Conservation (phyloP, 2,797 vertebrate genomes). For the Sebastes dallii region DNA sequence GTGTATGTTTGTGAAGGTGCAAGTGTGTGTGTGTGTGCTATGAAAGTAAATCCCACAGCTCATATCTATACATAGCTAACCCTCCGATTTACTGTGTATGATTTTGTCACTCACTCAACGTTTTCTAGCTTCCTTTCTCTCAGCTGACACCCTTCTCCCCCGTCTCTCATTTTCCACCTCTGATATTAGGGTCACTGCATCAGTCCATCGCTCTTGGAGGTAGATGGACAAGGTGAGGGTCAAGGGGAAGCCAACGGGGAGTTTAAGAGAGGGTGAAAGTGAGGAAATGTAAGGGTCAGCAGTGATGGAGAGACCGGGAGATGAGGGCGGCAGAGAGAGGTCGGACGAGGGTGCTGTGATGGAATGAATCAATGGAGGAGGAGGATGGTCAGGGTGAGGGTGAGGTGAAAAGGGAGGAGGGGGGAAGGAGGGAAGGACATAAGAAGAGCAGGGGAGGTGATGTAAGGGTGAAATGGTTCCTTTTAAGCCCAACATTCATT, state of each 20-base stretch:
- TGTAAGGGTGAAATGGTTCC: background rate
- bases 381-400: background rate
- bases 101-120: conserved; percentile 47
- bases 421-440: background rate
- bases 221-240: conserved; percentile 32
- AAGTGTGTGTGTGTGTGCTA: background rate
- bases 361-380: conserved; percentile 20
- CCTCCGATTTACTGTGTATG: conserved; percentile 9
- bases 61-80: conserved; percentile 2
- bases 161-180: conserved; percentile 8
- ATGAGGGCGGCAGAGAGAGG: conserved; percentile 27
- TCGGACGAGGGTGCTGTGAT: background rate
- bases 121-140: conserved; percentile 21
- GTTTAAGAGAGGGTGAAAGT: conserved; percentile 19
- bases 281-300: conserved; percentile 21
- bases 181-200: conserved; percentile 16
- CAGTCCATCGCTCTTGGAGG: conserved; percentile 32
- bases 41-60: conserved; percentile 30
- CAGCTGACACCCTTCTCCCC: background rate
- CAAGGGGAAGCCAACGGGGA: conserved; percentile 33
- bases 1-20: conserved; percentile 1
- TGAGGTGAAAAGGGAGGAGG: conserved; percentile 7
- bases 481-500: background rate
- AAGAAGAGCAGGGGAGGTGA: background rate
- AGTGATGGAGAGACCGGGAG: conserved; percentile 38